phyloP scores from a whole-genome alignment of 1,140 invertebrate genomes.

The Araneus ventricosus region DNA sequence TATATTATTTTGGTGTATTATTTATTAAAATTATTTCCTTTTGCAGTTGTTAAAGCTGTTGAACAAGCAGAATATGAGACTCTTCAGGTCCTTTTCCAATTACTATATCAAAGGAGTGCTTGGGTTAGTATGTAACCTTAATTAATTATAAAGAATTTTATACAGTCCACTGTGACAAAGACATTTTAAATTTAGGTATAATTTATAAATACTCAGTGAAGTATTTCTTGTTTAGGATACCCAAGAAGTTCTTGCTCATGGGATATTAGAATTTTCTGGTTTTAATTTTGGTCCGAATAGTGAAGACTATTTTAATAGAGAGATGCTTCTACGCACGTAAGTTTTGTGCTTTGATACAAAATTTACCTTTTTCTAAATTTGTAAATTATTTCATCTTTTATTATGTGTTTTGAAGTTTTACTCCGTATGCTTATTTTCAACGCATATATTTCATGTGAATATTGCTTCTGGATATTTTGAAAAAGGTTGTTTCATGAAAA shows the following conservation, averaged over 20 bases:
- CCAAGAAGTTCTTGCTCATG: slow-evolving; percentile 52
- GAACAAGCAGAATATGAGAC: slow-evolving; percentile 57
- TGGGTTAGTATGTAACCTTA: slow-evolving; percentile 29
- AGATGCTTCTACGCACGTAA: slow-evolving; percentile 65
- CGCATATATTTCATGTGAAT: too few relatives aligned
- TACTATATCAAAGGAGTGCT: slow-evolving; percentile 70
- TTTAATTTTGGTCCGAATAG: slow-evolving; percentile 46
- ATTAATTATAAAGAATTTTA: too few relatives aligned
- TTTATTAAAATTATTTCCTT: neutral
- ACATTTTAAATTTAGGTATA: neutral
- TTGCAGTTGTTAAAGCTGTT: slow-evolving; percentile 61
- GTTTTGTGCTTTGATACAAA: neutral
- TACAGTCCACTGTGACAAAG: too few relatives aligned
- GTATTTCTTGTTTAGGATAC: slow-evolving; percentile 55
- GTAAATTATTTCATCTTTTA: too few relatives aligned
- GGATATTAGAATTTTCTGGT: slow-evolving; percentile 66
- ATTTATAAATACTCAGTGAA: neutral
- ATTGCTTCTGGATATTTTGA: neutral
- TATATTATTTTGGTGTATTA: neutral
- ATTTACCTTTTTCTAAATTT: too few relatives aligned
- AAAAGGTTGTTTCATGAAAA: too few relatives aligned
- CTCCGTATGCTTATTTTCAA: too few relatives aligned
- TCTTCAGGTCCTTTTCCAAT: slow-evolving; percentile 54
- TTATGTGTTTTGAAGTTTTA: too few relatives aligned
- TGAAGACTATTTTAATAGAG: slow-evolving; percentile 67